Evolutionary conservation across 2,888 invertebrate species (phyloP), one percentile per base, ranked within the genome.

Genomic region (Norana najaformis): DNA sequence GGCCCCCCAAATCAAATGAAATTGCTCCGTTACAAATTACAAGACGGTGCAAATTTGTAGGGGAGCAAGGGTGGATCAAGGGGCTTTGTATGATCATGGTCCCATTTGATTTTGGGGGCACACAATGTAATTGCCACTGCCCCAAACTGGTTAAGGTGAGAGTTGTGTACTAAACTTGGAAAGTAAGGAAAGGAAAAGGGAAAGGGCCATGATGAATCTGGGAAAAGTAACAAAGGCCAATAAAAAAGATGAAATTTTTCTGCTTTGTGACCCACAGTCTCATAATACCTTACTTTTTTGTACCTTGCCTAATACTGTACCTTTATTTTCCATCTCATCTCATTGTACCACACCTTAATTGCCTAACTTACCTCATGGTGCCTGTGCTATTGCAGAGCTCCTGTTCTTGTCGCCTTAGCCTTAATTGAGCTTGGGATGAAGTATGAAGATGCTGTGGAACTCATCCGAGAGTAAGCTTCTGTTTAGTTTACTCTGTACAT

Each of bases 361-460:
- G 20, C 11, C 69, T 69, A n/a, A 5, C 69, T 4, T 69, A 69
- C n/a, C 8, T 16, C n/a, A n/a, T 47, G n/a, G n/a, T n/a, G 34
- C 34, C 35, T 85, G 85, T 85, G 35, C 30, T 88, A 18, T 38
- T 88, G 16, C 93, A 97, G 99, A 94, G 99, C 99, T 93, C 99
- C 99, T 88, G 99, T 99, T 92, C 97, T 99, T 96, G 99, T 99
- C 91, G 99, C 99, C 93, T 96, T 99, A 94, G 99, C 99, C 93
- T 97, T 99, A 93, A 98, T 99, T 95, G 99, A 99, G 96, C 97
- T 98, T 94, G 99, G 99, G 94, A 97, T 99, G 96, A 98, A 98
- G 95, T 99, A 98, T 95, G 99, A 99, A 96, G 99, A 99, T 95
- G 99, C 99, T 92, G 99, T 99, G 93, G 98, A 98, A 96, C 97